Percentiles rank a stretch among this genome's conserved stretches.
These are phyloP conservation scores for Pipa parva DNA, from an alignment of 2,113 vertebrate genomes.

Conservation along the genomic window DNA sequence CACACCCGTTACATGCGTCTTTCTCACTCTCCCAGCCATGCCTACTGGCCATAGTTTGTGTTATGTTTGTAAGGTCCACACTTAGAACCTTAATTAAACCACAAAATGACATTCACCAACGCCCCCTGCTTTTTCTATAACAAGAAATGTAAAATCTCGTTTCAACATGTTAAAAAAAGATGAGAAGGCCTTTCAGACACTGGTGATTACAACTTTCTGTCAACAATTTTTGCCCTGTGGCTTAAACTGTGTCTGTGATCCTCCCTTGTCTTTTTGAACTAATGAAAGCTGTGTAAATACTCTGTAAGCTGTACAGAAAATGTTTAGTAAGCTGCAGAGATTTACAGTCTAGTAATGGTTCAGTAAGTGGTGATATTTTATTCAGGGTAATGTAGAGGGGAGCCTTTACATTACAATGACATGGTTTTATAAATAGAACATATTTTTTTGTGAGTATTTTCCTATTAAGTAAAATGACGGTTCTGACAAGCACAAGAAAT, in stretches of 20 bases:
- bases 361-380: not conserved
- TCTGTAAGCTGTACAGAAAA: not conserved
- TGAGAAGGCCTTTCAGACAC: constrained; percentile 30
- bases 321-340: not conserved
- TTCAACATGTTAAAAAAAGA: constrained; percentile 42
- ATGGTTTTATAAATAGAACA: too few species aligned
- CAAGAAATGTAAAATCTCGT: constrained; percentile 38
- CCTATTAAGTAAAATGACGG: too few species aligned
- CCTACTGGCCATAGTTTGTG: constrained; percentile 15
- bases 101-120: constrained; percentile 33
- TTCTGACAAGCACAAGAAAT: too few species aligned
- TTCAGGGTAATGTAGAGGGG: too few species aligned
- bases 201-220: constrained; percentile 45
- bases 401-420: too few species aligned
- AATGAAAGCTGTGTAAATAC: constrained; percentile 28
- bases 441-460: too few species aligned
- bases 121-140: constrained; percentile 15
- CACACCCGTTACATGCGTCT: not conserved
- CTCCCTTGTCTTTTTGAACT: constrained; percentile 32
- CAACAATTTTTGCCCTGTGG: constrained; percentile 36
- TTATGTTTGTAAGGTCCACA: constrained; percentile 24
- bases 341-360: not conserved
- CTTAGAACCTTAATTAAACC: constrained; percentile 40
- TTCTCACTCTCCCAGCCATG: not conserved
- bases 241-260: constrained; percentile 36